Evolutionary conservation across 2,797 vertebrate genomes (phyloP).

Genomic region (Ammospiza maritima): DNA sequence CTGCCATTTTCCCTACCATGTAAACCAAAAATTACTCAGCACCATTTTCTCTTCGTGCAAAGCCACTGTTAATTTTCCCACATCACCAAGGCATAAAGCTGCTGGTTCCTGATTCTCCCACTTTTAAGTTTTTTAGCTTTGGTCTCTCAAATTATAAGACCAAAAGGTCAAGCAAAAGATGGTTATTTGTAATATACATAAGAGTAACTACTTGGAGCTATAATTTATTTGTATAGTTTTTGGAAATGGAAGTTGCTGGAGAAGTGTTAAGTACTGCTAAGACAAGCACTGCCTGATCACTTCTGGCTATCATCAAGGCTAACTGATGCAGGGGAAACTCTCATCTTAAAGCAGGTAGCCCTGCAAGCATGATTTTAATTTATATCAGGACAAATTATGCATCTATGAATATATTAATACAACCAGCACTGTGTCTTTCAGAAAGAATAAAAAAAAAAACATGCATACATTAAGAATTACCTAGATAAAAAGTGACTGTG

Average conservation of each 20-base stretch:
- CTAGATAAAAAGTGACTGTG: not conserved
- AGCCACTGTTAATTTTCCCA: rapidly evolving
- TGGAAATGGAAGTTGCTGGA: not conserved
- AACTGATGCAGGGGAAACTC: not conserved
- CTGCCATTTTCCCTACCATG: not conserved
- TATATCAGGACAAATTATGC: not conserved
- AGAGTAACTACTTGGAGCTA: not conserved
- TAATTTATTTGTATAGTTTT: not conserved
- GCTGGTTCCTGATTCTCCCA: not conserved
- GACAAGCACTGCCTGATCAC: not conserved
- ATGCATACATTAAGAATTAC: slow-evolving; percentile 1
- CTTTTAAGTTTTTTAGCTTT: not conserved
- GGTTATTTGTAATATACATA: not conserved
- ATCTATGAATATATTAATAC: not conserved
- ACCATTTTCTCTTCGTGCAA: not conserved
- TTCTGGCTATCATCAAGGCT: not conserved
- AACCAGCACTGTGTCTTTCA: not conserved
- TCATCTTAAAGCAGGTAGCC: not conserved
- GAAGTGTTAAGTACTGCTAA: not conserved
- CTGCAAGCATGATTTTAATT: not conserved
- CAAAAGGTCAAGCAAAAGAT: not conserved
- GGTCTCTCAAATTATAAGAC: not conserved
- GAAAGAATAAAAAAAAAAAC: not conserved
- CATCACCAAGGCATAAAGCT: not conserved
- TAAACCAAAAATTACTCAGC: not conserved